Conservation (phyloP, 30 jellyfish, hydroid and myxozoan species). For the Aurelia sp. region DNA sequence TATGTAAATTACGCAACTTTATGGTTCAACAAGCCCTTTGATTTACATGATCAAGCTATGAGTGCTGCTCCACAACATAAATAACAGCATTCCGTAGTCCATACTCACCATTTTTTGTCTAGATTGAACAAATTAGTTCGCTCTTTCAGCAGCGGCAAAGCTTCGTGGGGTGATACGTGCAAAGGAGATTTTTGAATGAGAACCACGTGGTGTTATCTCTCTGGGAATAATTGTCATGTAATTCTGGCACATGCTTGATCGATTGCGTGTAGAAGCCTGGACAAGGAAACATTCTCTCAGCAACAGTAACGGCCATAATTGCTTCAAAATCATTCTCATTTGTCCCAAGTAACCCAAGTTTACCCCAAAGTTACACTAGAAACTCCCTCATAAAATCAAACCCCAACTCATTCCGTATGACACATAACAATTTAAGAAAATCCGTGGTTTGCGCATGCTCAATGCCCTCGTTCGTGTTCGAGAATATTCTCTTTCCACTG, state of each 20-base stretch:
- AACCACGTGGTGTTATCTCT: conserved; percentile 55
- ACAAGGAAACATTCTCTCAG: no score
- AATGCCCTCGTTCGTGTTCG: conserved; percentile 19
- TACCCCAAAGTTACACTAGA: no score
- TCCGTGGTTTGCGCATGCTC: conserved; percentile 64
- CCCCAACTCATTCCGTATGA: no score
- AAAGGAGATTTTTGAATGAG: background rate
- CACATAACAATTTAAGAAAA: no score
- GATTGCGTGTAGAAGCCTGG: no score
- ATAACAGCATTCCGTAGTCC: background rate
- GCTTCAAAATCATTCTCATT: no score
- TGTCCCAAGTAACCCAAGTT: no score
- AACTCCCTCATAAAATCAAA: no score
- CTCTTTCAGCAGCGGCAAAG: background rate
- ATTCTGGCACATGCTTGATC: no score
- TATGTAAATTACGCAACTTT: background rate
- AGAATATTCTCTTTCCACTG: conserved; percentile 49
- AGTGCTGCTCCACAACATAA: no score
- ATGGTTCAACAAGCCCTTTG: background rate
- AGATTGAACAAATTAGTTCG: background rate
- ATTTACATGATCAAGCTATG: background rate
- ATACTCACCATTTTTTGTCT: conserved; percentile 1
- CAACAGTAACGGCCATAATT: no score
- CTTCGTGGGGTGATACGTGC: background rate
- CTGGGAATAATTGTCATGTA: no score